A percentile compares a stretch with the other conserved stretches of the same genome.
phyloP scores from a whole-genome alignment of 1,140 invertebrate genomes.

The Pissodes strobi region DNA sequence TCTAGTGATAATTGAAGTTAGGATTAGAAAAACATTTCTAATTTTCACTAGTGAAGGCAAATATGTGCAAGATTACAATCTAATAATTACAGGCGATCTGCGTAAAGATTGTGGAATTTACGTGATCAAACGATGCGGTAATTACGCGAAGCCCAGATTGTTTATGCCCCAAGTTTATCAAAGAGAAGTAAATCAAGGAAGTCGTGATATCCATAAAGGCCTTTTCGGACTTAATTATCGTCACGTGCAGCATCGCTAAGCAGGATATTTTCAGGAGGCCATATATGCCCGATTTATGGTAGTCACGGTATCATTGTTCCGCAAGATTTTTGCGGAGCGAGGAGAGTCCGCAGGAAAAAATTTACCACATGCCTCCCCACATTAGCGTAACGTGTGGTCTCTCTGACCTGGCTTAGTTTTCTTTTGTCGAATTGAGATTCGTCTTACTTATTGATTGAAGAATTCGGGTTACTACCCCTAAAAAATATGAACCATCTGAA shows the following conservation, averaged over 20 bases:
- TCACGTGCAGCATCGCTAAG: constrained; percentile 50
- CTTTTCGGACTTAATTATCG: constrained; percentile 50
- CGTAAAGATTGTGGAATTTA: too few relatives aligned
- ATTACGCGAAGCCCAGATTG: constrained; percentile 26
- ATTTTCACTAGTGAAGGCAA: too few relatives aligned
- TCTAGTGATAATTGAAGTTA: too few relatives aligned
- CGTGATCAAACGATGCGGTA: constrained; percentile 19
- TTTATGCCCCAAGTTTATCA: constrained; percentile 45
- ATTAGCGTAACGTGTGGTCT: constrained; percentile 9
- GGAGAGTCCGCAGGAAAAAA: constrained; percentile 18
- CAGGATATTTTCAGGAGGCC: constrained; percentile 43
- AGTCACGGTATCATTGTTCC: constrained; percentile 47
- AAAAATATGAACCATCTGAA: too few relatives aligned
- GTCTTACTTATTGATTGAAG: too few relatives aligned
- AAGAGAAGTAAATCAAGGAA: constrained; percentile 48
- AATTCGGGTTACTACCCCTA: too few relatives aligned
- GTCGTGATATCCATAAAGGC: constrained; percentile 52
- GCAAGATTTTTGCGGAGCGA: too few relatives aligned
- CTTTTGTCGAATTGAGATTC: too few relatives aligned
- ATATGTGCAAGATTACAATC: too few relatives aligned
- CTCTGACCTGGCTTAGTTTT: too few relatives aligned
- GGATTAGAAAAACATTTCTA: too few relatives aligned
- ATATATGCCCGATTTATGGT: constrained; percentile 46
- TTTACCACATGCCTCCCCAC: constrained; percentile 5
- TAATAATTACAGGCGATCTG: too few relatives aligned